phyloP scores from a whole-genome alignment of 1,140 invertebrate genomes.

The Babylonia areolata region DNA sequence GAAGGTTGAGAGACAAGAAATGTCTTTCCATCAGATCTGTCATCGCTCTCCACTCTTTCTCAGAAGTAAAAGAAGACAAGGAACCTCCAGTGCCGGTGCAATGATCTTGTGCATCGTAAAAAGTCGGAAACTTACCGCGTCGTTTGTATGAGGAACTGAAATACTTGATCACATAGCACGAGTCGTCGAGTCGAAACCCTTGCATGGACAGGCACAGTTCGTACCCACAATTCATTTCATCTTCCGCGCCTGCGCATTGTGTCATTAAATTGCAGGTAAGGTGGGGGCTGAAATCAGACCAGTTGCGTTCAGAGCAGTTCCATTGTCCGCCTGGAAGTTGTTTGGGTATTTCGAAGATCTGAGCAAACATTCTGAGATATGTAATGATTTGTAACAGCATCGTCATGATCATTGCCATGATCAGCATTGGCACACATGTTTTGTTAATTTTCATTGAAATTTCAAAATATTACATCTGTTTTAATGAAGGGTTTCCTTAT shows the following conservation, averaged over 20 bases:
- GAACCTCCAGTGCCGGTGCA: not conserved
- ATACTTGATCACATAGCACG: not conserved
- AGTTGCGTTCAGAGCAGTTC: not conserved
- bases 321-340: not conserved
- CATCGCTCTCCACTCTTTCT: not conserved
- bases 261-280: not conserved
- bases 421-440: no score
- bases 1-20: not conserved
- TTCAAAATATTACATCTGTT: no score
- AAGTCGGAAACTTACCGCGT: not conserved
- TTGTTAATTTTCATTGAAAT: no score
- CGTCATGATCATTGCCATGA: no score
- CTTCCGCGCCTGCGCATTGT: not conserved
- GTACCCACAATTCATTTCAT: not conserved
- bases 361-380: no score
- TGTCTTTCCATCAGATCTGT: no score
- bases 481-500: no score
- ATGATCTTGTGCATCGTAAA: not conserved
- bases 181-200: not conserved
- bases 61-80: not conserved
- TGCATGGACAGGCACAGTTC: not conserved
- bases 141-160: not conserved
- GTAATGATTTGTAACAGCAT: no score
- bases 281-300: not conserved
- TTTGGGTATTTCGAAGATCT: not conserved